Base-by-base conservation (phyloP, 2,797 vertebrate species). In the Dendrocincla fuliginosa region DNA sequence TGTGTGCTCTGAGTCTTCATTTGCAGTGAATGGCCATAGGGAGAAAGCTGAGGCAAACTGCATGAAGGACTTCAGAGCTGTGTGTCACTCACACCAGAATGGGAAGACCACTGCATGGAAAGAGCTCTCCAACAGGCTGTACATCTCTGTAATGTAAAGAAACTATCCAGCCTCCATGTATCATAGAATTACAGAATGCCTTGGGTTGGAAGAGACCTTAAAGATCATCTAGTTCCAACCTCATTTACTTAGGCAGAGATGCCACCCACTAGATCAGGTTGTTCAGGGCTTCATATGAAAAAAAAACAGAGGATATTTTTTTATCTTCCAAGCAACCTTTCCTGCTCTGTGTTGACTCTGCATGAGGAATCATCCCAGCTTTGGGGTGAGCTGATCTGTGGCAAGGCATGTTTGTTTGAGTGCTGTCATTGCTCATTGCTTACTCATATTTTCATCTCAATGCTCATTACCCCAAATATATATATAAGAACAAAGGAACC, bases 151-250 rank as follows among this genome's bases (percentile, higher is more conserved):
- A 20, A 44, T 10, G 10, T 28, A 41, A 64, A 37, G n/a, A 50
- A 4, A 11, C 13, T 11, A 13, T 30, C 13, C 52, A 70, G 0
- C 18, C 11, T 74, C 49, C 49, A 30, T 22, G 47, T 42, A 1
- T 6, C 20, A 18, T 0, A 16, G n/a, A 46, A 23, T 10, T n/a
- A 70, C 44, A 57, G 39, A 22, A 44, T 16, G 20, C 10, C 25
- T 23, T 46, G 20, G 10, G 16, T 5, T 52, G 44, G 65, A 64
- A 59, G 5, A 37, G 4, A 52, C 10, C 5, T 35, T 13, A 33
- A 39, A 41, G 7, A 30, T 52, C 28, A 46, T 0, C 8, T 2
- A 7, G 1, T n/a, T 71, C 37, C 44, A 57, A 8, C 1, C 4
- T 2, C 9, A 2, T 30, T 44, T 4, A 6, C 8, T 2, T 7